Percentiles rank a stretch among this genome's conserved stretches.
These are phyloP conservation scores for Adelosebastes latens DNA, from an alignment of 2,797 vertebrate genomes.

Conservation along the genomic window DNA sequence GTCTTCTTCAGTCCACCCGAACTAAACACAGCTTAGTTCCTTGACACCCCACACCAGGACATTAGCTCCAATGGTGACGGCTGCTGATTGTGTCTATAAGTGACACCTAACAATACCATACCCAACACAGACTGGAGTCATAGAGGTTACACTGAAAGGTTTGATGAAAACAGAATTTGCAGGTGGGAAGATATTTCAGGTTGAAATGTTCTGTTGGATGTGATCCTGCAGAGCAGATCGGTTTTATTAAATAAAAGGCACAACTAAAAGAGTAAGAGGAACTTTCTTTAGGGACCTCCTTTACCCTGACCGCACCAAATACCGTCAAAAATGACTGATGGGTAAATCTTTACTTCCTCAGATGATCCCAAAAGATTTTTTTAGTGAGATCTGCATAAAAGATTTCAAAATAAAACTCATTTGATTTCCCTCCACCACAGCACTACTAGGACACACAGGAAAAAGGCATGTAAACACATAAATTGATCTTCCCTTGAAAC, in stretches of 20 bases:
- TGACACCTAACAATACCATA: neutral
- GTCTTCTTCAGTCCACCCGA: neutral
- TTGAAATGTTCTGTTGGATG: neutral
- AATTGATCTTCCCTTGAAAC: neutral
- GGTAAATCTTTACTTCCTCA: neutral
- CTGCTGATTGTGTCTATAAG: conserved; percentile 2
- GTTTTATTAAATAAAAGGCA: conserved; percentile 68
- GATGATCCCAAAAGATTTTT: neutral
- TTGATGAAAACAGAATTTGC: conserved; percentile 24
- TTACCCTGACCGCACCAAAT: conserved; percentile 7
- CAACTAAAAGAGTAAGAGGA: conserved; percentile 61
- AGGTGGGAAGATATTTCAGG: conserved; percentile 11
- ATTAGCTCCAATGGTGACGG: neutral
- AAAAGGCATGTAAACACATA: conserved; percentile 8
- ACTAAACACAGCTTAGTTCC: neutral
- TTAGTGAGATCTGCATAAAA: neutral
- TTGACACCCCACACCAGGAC: neutral
- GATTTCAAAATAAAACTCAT: conserved; percentile 11
- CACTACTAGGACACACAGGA: neutral
- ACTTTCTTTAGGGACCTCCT: neutral
- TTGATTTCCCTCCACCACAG: conserved; percentile 20
- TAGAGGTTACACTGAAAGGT: conserved; percentile 6
- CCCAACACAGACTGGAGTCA: neutral
- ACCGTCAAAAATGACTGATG: neutral
- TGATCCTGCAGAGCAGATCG: conserved; percentile 26